These are phyloP conservation scores for Meloidogyne exigua DNA, from an alignment of 1,140 invertebrate species.

Conservation along the genomic window DNA sequence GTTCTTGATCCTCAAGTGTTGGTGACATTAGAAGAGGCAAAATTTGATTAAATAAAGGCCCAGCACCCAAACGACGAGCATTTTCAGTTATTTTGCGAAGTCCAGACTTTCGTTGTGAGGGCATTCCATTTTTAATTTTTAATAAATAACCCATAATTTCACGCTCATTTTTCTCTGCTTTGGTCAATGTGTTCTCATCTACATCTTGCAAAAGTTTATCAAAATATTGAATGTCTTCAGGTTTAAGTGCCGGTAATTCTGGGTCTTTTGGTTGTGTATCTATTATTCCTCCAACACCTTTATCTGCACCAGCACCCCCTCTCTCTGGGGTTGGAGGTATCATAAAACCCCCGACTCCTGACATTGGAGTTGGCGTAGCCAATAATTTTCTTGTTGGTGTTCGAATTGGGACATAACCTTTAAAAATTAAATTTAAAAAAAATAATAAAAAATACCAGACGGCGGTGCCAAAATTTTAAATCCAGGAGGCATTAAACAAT, in stretches of 20 bases:
- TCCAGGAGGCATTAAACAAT: conserved; percentile 92
- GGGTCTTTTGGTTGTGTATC: conserved; percentile 91
- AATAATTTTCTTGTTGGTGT: conserved; percentile 94
- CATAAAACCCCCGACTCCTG: conserved; percentile 88
- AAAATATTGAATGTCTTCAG: conserved; percentile 99
- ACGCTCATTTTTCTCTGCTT: conserved; percentile 94
- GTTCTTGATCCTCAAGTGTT: conserved; percentile 96
- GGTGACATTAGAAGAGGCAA: conserved; percentile 97
- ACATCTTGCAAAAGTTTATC: conserved; percentile 96
- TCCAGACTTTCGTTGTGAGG: conserved; percentile 89
- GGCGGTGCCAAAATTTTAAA: conserved; percentile 77
- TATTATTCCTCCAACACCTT: conserved; percentile 71
- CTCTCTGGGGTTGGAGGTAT: conserved; percentile 74
- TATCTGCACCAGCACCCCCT: conserved; percentile 51
- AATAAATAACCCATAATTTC: conserved; percentile 98
- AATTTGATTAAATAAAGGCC: conserved; percentile 97
- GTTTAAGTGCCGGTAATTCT: conserved; percentile 96
- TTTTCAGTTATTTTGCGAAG: conserved; percentile 97
- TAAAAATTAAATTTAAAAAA: conserved; percentile 79
- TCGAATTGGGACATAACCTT: conserved; percentile 88
- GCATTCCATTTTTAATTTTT: conserved; percentile 99
- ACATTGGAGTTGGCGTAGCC: conserved; percentile 92
- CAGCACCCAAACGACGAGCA: conserved; percentile 94
- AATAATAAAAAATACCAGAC: neutral
- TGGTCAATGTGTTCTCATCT: conserved; percentile 88